Conservation (phyloP, 1,140 invertebrate genomes). For the Bombus huntii region DNA sequence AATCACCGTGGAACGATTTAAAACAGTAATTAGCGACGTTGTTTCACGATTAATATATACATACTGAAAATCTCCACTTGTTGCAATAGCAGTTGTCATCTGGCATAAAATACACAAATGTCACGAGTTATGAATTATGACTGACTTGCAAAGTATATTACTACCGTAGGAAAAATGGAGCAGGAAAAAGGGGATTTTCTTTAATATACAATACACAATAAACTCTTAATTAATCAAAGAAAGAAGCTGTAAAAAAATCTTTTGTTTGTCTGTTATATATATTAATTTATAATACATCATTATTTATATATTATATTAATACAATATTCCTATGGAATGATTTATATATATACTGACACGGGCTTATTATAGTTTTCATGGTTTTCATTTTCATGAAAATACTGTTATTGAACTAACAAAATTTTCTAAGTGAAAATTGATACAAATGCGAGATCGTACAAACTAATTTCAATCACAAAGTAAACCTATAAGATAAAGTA, state of each 20-base stretch:
- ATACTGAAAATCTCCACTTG: not conserved
- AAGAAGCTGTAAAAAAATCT: not conserved
- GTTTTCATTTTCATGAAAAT: not conserved
- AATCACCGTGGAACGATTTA: not conserved
- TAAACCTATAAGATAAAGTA: not conserved
- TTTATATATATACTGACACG: not conserved
- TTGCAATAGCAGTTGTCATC: not conserved
- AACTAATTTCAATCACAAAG: not conserved
- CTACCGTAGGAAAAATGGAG: not conserved
- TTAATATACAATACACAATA: not conserved
- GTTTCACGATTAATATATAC: not conserved
- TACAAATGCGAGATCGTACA: not conserved
- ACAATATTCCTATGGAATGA: not conserved
- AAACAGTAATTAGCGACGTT: not conserved
- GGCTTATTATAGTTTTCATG: not conserved
- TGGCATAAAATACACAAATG: not conserved
- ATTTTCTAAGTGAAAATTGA: not conserved
- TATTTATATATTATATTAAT: not conserved
- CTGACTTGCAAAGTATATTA: not conserved
- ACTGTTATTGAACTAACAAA: not conserved
- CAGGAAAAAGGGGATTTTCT: not conserved
- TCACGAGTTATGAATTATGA: not conserved
- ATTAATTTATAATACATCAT: conserved; percentile 2
- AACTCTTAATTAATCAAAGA: not conserved
- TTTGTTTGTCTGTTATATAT: not conserved